These are phyloP conservation scores for Aphis gossypii DNA, from an alignment of 1,140 invertebrate genomes.

Conservation along the genomic window DNA sequence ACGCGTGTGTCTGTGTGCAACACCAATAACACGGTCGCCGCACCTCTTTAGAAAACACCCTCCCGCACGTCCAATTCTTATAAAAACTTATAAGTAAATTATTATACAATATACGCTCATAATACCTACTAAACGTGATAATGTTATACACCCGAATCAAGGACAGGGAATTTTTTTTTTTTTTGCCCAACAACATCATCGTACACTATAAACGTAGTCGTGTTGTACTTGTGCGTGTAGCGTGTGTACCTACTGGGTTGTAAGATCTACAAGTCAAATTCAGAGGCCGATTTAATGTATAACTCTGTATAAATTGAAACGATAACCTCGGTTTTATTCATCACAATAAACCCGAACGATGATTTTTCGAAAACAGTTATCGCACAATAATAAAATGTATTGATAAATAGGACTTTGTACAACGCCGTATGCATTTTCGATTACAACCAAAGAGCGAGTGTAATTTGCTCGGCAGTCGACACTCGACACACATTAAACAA, in stretches of 20 bases:
- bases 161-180: conserved; percentile 31
- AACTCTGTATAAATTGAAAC: not conserved
- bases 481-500: not conserved
- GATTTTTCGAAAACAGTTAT: not conserved
- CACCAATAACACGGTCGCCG: conserved; percentile 23
- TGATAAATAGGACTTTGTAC: not conserved
- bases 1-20: not conserved
- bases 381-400: not conserved
- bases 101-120: not conserved
- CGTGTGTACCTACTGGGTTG: not conserved
- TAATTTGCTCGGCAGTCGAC: not conserved
- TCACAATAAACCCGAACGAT: not conserved
- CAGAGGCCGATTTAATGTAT: not conserved
- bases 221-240: not conserved
- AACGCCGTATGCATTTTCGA: not conserved
- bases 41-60: conserved; percentile 57
- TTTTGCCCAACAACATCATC: not conserved
- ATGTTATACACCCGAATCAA: not conserved
- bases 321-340: not conserved
- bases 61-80: conserved; percentile 16
- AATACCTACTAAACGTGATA: not conserved
- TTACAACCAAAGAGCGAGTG: not conserved
- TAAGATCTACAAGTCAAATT: not conserved
- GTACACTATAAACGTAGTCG: not conserved
- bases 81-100: not conserved